These are phyloP conservation scores for Thymallus thymallus DNA, from an alignment of 2,113 vertebrate genomes.

Conservation along the genomic window DNA sequence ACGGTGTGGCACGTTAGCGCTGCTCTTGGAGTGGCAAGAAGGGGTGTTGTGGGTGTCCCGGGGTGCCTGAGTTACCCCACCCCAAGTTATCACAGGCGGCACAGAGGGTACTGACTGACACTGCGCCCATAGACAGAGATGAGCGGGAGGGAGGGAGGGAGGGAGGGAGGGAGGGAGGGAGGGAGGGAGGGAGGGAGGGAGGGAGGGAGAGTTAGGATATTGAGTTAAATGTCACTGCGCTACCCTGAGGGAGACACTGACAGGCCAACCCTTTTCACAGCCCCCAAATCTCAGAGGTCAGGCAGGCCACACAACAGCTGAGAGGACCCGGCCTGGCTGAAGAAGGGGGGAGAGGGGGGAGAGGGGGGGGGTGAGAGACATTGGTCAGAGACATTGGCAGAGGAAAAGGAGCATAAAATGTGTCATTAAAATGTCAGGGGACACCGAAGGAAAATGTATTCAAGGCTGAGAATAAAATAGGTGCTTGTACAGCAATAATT, in stretches of 20 bases:
- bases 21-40: constrained; percentile 7
- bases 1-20: constrained; percentile 44
- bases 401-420: constrained; percentile 16
- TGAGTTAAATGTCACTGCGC: constrained; percentile 77
- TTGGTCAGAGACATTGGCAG: constrained; percentile 19
- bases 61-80: constrained; percentile 25
- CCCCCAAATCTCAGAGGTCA: constrained; percentile 67
- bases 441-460: neutral
- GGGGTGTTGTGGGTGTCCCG: constrained; percentile 46
- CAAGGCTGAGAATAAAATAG: neutral
- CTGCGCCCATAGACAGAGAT: neutral
- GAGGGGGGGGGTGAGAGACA: constrained; percentile 41
- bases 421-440: constrained; percentile 15
- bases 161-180: neutral
- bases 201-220: constrained; percentile 66
- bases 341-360: constrained; percentile 11
- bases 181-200: neutral
- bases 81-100: neutral
- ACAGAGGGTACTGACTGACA: constrained; percentile 22
- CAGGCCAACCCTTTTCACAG: constrained; percentile 61
- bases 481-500: too few relatives aligned
- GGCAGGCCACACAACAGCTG: constrained; percentile 64
- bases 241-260: constrained; percentile 71
- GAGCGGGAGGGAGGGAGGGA: neutral
- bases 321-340: constrained; percentile 23